These are phyloP conservation scores for Xenus cinereus DNA, from an alignment of 2,113 vertebrate genomes.

Conservation along the genomic window DNA sequence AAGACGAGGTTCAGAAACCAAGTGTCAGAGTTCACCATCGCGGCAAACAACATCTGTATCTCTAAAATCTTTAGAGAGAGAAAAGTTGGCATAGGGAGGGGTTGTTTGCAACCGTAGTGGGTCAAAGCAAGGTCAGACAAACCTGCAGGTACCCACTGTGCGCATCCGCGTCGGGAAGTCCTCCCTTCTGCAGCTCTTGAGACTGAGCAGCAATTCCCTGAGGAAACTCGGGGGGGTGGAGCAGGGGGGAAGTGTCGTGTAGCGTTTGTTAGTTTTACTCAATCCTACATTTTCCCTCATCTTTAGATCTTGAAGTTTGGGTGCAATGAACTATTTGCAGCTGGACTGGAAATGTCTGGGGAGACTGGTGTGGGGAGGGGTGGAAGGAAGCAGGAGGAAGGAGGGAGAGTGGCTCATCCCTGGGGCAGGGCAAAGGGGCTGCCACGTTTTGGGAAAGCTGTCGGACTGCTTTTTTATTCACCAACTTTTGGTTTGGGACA, in stretches of 20 bases:
- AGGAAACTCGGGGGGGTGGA: neutral
- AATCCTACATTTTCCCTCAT: neutral
- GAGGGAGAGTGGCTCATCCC: neutral
- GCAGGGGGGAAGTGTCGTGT: too few relatives aligned
- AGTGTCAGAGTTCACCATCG: neutral
- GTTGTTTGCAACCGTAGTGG: neutral
- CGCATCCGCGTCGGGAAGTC: neutral
- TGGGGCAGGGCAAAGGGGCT: neutral
- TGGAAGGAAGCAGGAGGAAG: neutral
- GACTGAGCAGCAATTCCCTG: neutral
- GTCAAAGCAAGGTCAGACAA: neutral
- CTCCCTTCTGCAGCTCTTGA: neutral
- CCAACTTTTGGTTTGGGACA: neutral
- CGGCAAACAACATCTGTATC: neutral
- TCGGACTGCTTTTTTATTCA: neutral
- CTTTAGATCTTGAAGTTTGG: neutral
- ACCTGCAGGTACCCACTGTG: neutral
- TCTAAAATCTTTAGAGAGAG: neutral
- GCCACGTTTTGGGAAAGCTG: neutral
- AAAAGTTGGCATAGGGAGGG: neutral
- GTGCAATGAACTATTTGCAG: neutral
- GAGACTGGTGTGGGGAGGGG: neutral
- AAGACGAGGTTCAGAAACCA: neutral
- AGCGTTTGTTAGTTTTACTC: neutral
- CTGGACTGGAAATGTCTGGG: neutral